Conservation (phyloP, 1,140 invertebrate genomes). For the Bilobella aurantiaca region DNA sequence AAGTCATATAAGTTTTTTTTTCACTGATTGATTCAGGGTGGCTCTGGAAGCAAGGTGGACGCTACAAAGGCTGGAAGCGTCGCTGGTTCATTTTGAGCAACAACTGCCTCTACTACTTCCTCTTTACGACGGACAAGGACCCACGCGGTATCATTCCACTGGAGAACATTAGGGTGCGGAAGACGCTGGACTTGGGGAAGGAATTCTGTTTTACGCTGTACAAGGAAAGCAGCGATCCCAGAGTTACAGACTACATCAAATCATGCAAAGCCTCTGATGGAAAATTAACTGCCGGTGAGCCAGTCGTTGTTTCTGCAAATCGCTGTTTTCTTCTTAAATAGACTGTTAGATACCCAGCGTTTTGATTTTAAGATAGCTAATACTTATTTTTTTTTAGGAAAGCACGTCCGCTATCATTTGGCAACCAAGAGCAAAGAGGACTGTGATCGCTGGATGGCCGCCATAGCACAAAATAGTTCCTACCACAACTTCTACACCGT, state of each 20-base stretch:
- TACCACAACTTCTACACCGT: conserved; percentile 20
- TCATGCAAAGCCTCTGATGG: conserved; percentile 98
- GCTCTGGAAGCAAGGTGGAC: conserved; percentile 79
- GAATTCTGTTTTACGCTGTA: conserved; percentile 19
- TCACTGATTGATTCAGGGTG: no score
- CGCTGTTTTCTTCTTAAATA: not conserved
- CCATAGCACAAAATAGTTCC: conserved; percentile 27
- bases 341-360: not conserved
- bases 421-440: conserved; percentile 10
- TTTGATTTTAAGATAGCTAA: not conserved
- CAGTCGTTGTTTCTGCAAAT: conserved; percentile 7
- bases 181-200: conserved; percentile 1
- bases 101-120: conserved; percentile 98
- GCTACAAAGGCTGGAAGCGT: conserved; percentile 96
- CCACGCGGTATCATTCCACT: conserved; percentile 93
- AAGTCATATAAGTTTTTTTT: no score
- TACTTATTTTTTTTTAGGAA: conserved; percentile 3
- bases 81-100: conserved; percentile 99
- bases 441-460: conserved; percentile 20
- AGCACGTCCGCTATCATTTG: conserved; percentile 1
- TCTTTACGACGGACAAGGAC: conserved; percentile 97
- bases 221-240: conserved; percentile 62
- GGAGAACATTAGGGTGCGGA: conserved; percentile 50
- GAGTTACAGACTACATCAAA: conserved; percentile 80
- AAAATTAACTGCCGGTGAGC: conserved; percentile 71